phyloP scores from a whole-genome alignment of 1,140 invertebrate species.

The Chelonus insularis region DNA sequence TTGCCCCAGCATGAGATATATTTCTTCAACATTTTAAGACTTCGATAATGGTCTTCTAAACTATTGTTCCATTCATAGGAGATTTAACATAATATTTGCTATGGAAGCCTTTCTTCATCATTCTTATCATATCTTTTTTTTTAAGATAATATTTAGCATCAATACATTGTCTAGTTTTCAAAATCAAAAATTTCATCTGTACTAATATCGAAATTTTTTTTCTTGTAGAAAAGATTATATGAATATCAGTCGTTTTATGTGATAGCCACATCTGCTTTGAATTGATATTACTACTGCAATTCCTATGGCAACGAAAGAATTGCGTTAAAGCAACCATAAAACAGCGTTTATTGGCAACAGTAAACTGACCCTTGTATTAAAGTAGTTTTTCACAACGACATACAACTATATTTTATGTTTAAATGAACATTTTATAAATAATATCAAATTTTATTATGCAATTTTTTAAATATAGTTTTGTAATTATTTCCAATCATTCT shows the following conservation, averaged over 20 bases:
- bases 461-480: no score
- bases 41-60: no score
- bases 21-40: no score
- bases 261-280: constrained; percentile 1
- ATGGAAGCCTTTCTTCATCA: constrained; percentile 46
- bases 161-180: no score
- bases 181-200: not conserved
- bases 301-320: not conserved
- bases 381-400: not conserved
- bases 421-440: no score
- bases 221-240: constrained; percentile 6
- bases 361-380: not conserved
- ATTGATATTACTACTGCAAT: constrained; percentile 1
- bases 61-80: constrained; percentile 53
- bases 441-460: no score
- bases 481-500: no score
- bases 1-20: no score
- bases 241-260: constrained; percentile 7
- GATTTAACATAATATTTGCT: constrained; percentile 60
- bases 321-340: not conserved
- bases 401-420: no score
- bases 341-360: not conserved
- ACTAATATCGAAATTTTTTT: not conserved
- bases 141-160: no score
- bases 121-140: constrained; percentile 23